Evolutionary conservation across 64 coral and sea anemone species (phyloP).

Genomic region (Pocillopora verrucosa): DNA sequence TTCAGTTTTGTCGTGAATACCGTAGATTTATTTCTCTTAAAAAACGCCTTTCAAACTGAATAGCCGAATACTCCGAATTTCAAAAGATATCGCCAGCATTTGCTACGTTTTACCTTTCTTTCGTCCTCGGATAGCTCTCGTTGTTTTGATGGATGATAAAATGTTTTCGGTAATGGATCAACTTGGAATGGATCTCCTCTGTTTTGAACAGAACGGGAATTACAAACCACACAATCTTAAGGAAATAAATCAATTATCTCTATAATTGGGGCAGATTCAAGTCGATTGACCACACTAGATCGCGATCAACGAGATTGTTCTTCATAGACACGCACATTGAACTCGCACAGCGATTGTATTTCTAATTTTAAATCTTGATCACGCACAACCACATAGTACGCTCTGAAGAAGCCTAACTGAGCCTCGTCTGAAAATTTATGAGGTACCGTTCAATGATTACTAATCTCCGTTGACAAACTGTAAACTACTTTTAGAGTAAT

Average conservation of each 20-base stretch:
- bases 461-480: not conserved
- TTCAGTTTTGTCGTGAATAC: too few relatives aligned
- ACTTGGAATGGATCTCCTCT: constrained; percentile 81
- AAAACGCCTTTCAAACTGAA: not conserved
- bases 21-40: not conserved
- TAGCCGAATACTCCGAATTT: not conserved
- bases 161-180: constrained; percentile 78
- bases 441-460: too few relatives aligned
- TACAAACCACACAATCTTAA: too few relatives aligned
- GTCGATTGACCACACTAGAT: too few relatives aligned
- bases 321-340: too few relatives aligned
- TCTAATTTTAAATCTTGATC: too few relatives aligned
- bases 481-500: not conserved
- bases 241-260: too few relatives aligned
- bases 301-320: too few relatives aligned
- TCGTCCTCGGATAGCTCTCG: constrained; percentile 71
- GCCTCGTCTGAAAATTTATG: not conserved
- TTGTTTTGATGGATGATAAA: constrained; percentile 80
- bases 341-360: too few relatives aligned
- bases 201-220: not conserved
- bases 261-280: too few relatives aligned
- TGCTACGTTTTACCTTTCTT: constrained; percentile 57
- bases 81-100: not conserved
- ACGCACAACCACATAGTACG: too few relatives aligned
- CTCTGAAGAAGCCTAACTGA: too few relatives aligned